Base-by-base conservation (phyloP, 2,888 invertebrate species). In the Bibio marci region DNA sequence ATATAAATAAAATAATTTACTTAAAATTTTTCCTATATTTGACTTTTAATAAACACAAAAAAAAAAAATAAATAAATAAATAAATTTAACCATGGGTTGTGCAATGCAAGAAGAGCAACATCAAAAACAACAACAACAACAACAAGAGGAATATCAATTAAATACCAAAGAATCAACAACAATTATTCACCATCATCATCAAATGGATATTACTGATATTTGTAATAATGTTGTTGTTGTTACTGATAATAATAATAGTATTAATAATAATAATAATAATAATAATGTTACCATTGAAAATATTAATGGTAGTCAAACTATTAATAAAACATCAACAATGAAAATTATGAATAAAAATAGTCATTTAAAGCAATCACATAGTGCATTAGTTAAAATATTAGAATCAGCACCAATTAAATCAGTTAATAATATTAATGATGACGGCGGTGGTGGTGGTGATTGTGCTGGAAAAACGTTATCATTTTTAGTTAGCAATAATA, bases 361-460 rank as follows among this genome's bases (percentile, higher is more conserved):
- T 47, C 57, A 59, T 45, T 49, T 73, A 56, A 73, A 73, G 57
- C 68, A 70, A 49, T 67, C 71, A 55, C 73, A 73, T 54, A 70
- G 72, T 54, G 73, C 72, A 54, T 62, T 73, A 54, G 73, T 73
- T 55, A 70, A 70, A 64, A 66, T 73, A 62, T 59, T 73, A 59
- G 73, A 73, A 58, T 66, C 66, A 39, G 62, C 62, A 45, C 63
- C 63, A 31, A 51, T 61, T 17, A 31, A 31, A 14, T 22, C 22
- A 22, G 5, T 6, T 6, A 22, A 22, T 6, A 6, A 4, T 6
- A 22, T 22, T 22, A n/a, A n/a, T n/a, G n/a, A n/a, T n/a, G n/a
- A n/a, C n/a, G n/a, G n/a, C n/a, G n/a, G n/a, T n/a, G 10, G 32
- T 32, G 15, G 15, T 14, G 15, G 15, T 32, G 13, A 14, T 28